These are phyloP conservation scores for Anisognathus igniventris DNA, from an alignment of 2,797 vertebrate species.

Conservation along the genomic window DNA sequence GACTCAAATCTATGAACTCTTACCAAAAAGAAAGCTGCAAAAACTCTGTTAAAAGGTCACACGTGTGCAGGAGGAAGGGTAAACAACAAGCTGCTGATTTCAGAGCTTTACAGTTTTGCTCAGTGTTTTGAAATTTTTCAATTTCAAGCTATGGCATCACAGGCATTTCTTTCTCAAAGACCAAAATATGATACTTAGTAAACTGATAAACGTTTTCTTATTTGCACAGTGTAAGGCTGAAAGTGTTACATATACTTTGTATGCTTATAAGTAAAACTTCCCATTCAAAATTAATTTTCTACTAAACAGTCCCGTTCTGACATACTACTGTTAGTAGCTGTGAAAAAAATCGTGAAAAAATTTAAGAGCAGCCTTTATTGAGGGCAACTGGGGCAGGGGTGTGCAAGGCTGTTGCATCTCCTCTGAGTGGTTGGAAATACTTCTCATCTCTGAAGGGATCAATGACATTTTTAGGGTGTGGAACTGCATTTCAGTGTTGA, in stretches of 20 bases:
- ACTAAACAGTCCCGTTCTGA: not conserved
- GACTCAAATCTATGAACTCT: not conserved
- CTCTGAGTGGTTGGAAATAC: not conserved
- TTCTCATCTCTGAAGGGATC: not conserved
- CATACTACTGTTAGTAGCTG: not conserved
- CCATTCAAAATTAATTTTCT: not conserved
- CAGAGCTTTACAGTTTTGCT: not conserved
- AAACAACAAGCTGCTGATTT: not conserved
- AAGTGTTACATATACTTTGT: not conserved
- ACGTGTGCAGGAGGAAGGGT: not conserved
- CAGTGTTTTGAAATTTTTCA: not conserved
- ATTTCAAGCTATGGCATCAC: not conserved
- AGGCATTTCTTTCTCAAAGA: not conserved
- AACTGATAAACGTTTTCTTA: not conserved
- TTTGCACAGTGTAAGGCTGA: not conserved
- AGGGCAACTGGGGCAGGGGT: not conserved
- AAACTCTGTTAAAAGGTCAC: not conserved
- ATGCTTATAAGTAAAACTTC: not conserved
- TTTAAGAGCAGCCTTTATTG: not conserved
- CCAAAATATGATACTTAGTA: not conserved
- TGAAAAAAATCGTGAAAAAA: not conserved
- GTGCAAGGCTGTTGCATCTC: not conserved
- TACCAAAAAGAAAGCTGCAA: not conserved
- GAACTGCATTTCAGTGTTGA: not conserved
- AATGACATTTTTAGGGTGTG: not conserved